Conservation (phyloP, 2,797 vertebrate species). For the Falco berigora region DNA sequence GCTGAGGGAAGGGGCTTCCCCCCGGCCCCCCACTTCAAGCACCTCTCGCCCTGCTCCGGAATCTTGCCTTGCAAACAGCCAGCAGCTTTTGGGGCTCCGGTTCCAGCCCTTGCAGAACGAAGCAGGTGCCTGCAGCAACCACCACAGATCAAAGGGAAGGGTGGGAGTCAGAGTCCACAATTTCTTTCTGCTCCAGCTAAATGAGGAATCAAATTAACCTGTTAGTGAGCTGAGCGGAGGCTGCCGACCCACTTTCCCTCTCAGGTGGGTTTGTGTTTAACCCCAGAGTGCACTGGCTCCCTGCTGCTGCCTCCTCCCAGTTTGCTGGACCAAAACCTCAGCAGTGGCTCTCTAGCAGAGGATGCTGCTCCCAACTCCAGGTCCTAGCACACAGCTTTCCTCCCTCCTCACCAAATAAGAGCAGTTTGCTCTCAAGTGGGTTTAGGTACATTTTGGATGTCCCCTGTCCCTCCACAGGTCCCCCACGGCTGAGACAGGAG, state of each 20-base stretch:
- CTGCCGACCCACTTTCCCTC: neutral
- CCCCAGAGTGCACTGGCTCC: accelerated
- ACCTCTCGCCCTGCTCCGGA: neutral
- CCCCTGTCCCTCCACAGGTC: neutral
- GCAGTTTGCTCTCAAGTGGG: neutral
- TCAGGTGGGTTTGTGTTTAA: neutral
- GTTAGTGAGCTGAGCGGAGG: neutral
- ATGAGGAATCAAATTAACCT: neutral
- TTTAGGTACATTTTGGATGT: neutral
- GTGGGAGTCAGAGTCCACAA: neutral
- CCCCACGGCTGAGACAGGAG: neutral
- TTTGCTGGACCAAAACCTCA: neutral
- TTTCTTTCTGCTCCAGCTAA: neutral
- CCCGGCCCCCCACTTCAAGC: neutral
- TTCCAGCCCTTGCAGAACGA: neutral
- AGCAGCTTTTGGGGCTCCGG: neutral
- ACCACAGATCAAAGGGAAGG: conserved; percentile 26
- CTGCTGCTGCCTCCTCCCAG: neutral
- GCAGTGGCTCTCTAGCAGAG: neutral
- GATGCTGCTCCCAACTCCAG: neutral
- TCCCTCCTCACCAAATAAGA: accelerated
- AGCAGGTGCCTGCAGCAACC: neutral
- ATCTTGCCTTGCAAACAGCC: neutral
- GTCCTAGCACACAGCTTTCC: neutral
- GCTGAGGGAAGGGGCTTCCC: neutral